Evolutionary conservation across 2,888 invertebrate species (phyloP).

Genomic region (Chironomus riparius): DNA sequence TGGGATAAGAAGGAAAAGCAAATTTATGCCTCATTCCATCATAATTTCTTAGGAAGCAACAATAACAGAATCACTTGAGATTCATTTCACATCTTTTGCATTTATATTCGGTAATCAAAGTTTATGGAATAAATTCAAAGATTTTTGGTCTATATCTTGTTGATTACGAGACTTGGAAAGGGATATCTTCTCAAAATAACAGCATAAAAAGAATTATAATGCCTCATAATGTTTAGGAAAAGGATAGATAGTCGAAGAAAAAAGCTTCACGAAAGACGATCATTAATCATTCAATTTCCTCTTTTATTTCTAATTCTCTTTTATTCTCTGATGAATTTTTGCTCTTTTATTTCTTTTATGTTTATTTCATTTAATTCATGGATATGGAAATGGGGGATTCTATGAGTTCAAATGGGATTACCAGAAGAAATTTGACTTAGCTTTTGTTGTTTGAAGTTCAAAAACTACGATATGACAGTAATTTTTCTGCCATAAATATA

Average conservation of each 20-base stretch:
- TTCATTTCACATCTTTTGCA: too few species aligned
- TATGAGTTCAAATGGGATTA: too few species aligned
- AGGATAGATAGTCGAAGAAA: neutral
- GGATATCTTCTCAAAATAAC: constrained; percentile 21
- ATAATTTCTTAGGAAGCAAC: too few species aligned
- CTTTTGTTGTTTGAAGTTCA: too few species aligned
- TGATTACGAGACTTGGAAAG: neutral
- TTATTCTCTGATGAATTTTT: neutral
- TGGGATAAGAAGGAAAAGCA: neutral
- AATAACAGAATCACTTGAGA: too few species aligned
- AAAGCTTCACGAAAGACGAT: constrained; percentile 1
- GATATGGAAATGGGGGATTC: neutral
- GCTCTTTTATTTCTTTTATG: neutral
- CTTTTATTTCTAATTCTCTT: neutral
- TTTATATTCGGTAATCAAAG: neutral
- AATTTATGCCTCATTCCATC: neutral
- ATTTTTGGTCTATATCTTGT: neutral
- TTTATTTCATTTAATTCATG: neutral
- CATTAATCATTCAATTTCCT: constrained; percentile 13
- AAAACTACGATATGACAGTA: too few species aligned
- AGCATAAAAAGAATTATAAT: too few species aligned
- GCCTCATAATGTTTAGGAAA: too few species aligned
- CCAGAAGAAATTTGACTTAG: too few species aligned
- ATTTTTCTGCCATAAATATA: too few species aligned
- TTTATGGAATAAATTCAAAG: neutral